phyloP scores from a whole-genome alignment of 2,113 vertebrate genomes.

The Leptocoma aspasia region DNA sequence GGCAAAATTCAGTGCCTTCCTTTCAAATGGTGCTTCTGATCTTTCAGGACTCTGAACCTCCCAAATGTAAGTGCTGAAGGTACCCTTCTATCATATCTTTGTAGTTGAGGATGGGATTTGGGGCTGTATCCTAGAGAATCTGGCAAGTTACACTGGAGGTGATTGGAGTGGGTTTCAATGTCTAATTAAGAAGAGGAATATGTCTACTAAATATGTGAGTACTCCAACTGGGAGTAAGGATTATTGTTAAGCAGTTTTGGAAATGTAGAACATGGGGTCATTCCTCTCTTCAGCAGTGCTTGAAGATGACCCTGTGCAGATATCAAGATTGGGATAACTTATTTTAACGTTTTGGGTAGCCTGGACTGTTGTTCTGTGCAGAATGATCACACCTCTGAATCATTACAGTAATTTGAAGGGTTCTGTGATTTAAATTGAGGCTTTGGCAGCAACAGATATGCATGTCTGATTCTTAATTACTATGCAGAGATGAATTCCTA shows the following conservation, averaged over 20 bases:
- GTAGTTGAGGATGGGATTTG: neutral
- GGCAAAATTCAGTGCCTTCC: neutral
- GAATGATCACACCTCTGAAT: neutral
- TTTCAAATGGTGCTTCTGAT: neutral
- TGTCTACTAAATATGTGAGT: neutral
- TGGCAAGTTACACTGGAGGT: neutral
- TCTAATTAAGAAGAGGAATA: neutral
- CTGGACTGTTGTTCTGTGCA: neutral
- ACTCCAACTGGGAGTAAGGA: neutral
- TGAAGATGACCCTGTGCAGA: neutral
- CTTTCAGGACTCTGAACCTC: neutral
- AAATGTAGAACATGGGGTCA: neutral
- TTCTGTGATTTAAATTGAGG: neutral
- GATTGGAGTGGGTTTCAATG: neutral
- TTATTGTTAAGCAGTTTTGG: neutral
- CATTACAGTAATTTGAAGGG: neutral
- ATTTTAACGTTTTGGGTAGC: neutral
- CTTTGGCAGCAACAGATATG: neutral
- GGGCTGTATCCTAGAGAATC: neutral
- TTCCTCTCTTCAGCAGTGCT: neutral
- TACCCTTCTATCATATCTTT: neutral
- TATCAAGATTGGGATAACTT: neutral
- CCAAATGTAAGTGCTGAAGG: neutral
- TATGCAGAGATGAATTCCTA: neutral
- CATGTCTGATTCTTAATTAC: neutral